phyloP scores from a whole-genome alignment of 2,113 vertebrate species.

The Sciurus niger region DNA sequence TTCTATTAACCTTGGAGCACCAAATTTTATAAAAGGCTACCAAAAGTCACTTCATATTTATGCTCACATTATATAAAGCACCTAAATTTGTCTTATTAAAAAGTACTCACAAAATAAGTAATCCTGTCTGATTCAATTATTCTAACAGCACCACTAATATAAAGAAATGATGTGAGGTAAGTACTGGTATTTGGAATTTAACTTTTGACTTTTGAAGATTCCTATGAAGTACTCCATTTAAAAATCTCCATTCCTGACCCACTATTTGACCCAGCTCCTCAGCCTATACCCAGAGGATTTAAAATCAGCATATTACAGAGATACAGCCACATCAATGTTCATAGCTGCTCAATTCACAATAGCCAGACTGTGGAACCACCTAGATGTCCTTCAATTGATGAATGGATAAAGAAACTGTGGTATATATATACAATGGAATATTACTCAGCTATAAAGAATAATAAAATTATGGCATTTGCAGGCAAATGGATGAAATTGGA shows the following conservation, averaged over 20 bases:
- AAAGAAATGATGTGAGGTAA: conserved; percentile 26
- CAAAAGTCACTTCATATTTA: conserved; percentile 42
- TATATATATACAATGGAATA: too few relatives aligned
- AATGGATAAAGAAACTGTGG: too few relatives aligned
- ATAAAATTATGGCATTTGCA: too few relatives aligned
- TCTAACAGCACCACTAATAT: conserved; percentile 8
- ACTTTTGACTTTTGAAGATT: conserved; percentile 46
- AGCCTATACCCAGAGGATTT: too few relatives aligned
- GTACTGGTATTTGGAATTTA: conserved; percentile 40
- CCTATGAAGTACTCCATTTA: conserved; percentile 43
- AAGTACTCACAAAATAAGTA: conserved; percentile 59
- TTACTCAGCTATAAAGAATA: too few relatives aligned
- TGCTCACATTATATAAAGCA: conserved; percentile 11
- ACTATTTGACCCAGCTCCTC: too few relatives aligned
- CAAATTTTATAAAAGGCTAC: conserved; percentile 41
- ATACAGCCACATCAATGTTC: too few relatives aligned
- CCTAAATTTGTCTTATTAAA: conserved; percentile 32
- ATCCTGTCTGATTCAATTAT: not conserved
- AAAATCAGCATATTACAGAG: too few relatives aligned
- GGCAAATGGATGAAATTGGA: too few relatives aligned
- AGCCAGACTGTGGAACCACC: too few relatives aligned
- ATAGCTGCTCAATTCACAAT: too few relatives aligned
- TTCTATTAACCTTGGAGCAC: not conserved
- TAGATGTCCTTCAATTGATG: too few relatives aligned
- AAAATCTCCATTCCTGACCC: not conserved